Conservation (phyloP, 2,113 vertebrate species). For the Octodon degus region DNA sequence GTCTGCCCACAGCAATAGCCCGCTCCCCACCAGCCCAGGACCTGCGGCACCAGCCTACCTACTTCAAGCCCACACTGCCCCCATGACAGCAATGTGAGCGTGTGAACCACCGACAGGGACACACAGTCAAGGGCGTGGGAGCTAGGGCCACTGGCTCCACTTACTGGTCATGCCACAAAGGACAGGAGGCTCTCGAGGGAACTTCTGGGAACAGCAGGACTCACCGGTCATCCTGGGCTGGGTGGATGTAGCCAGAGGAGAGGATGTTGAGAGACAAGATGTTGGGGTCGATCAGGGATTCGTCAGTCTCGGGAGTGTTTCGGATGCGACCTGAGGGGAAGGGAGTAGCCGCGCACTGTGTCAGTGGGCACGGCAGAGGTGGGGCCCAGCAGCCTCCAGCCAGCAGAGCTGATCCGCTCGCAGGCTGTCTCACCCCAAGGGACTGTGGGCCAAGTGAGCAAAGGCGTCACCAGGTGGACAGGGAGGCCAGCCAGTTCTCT, state of each 20-base stretch:
- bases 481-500: neutral
- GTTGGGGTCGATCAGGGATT: constrained; percentile 96
- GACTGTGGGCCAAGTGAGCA: accelerated
- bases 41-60: neutral
- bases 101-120: neutral
- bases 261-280: constrained; percentile 98
- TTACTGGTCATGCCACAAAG: neutral
- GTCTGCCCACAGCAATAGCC: neutral
- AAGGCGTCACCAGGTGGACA: too few relatives aligned
- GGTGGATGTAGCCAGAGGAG: constrained; percentile 92
- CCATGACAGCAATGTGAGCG: accelerated
- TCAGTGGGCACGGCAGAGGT: accelerated
- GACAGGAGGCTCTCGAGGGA: neutral
- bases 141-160: neutral
- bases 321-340: constrained; percentile 92
- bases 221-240: constrained; percentile 95
- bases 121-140: accelerated
- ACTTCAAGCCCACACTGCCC: neutral
- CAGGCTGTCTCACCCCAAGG: accelerated
- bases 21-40: neutral
- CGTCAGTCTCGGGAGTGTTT: constrained; percentile 94
- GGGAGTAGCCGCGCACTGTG: accelerated
- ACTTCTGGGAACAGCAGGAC: constrained; percentile 41
- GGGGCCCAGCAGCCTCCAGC: neutral
- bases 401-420: accelerated